Evolutionary conservation across 1,140 invertebrate genomes (phyloP), one percentile per base, ranked within the genome.

Genomic region (Meteorus sp.): DNA sequence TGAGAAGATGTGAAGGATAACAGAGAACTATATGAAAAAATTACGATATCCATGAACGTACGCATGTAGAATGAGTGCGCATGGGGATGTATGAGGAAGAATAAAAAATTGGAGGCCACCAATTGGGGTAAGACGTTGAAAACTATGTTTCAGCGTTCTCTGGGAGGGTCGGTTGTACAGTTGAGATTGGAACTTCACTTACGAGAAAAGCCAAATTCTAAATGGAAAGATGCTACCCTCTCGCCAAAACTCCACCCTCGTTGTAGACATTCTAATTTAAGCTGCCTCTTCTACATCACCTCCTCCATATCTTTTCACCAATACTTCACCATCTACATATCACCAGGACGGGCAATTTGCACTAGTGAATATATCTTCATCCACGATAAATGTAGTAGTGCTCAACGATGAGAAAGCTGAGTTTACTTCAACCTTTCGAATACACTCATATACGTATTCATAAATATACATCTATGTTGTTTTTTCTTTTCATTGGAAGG

Each of bases 181-280:
- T 48, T 52, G 44, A 59, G 57, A 59, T 53, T 59, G 37, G 48
- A 59, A 39, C 29, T 43, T 59, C 57, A 47, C 50, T 45, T 51
- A 51, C 31, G 45, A 50, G 45, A 27, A 51, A 43, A 44, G 29
- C 50, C 19, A 37, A 33, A 29, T 31, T 35, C 50, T 59, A 59
- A 59, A 59, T 59, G 56, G 56, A 59, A 56, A 56, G 35, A 56
- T 47, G 35, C 43, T 27, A 51, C 3, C 23, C 17, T 37, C 52
- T 56, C 41, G 25, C 39, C 22, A 44, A 35, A 25, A 27, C 39
- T 35, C 13, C 48, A 27, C 56, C 33, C 45, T 59, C 29, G 15
- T 17, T n/a, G 50, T 37, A n/a, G n/a, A n/a, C 57, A 29, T 27
- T 45, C 27, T 39, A 53, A 45, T 45, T 48, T 53, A 31, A 43